phyloP scores from a whole-genome alignment of 2,888 invertebrate genomes.

The Thecocarcelia acutangulata region DNA sequence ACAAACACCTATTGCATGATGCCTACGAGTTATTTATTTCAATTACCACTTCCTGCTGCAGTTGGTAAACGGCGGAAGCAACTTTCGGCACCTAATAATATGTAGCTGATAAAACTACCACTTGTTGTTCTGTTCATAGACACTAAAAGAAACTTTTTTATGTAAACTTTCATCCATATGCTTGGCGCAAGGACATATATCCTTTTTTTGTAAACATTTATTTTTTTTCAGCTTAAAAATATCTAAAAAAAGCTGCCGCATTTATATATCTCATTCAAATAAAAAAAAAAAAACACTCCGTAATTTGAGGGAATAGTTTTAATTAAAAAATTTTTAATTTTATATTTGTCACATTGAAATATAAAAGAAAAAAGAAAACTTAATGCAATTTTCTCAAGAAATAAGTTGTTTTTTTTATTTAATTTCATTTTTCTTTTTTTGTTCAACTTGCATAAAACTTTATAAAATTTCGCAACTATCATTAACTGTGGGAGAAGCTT shows the following conservation, averaged over 20 bases:
- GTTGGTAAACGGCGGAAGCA: no score
- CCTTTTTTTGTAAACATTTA: no score
- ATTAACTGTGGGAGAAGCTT: constrained; percentile 31
- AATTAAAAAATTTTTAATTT: constrained; percentile 63
- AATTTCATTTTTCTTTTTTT: background rate
- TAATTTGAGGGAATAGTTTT: constrained; percentile 51
- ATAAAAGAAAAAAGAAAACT: constrained; percentile 7
- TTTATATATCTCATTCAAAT: constrained; percentile 25
- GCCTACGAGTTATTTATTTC: no score
- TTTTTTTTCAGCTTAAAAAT: background rate
- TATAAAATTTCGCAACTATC: constrained; percentile 41
- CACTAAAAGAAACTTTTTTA: constrained; percentile 17
- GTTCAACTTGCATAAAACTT: constrained; percentile 20
- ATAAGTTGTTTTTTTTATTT: constrained; percentile 22
- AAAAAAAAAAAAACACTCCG: no score
- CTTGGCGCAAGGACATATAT: no score
- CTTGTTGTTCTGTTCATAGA: constrained; percentile 16
- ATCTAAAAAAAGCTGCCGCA: constrained; percentile 11
- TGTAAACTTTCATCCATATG: background rate
- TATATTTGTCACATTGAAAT: constrained; percentile 54
- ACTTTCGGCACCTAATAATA: no score
- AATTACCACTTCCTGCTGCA: no score
- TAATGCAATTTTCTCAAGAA: constrained; percentile 44
- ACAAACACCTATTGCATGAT: no score
- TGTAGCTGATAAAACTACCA: constrained; percentile 43